Percentiles rank a stretch among this genome's conserved stretches.
Evolutionary conservation across 2,888 invertebrate species (phyloP).

Genomic region (Leucoma salicis): DNA sequence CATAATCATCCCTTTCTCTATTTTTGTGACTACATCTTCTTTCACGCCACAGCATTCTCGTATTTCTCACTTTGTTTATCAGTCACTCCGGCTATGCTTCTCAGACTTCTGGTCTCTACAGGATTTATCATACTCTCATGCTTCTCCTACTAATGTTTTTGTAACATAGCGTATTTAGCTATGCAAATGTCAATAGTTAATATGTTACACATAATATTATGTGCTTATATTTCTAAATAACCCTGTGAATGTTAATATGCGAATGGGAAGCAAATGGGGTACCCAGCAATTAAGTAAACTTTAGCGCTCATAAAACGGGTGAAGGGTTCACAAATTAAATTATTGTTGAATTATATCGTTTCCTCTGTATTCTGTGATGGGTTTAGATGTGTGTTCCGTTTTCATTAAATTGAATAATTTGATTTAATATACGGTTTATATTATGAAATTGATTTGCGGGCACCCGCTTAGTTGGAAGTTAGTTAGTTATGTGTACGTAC

Average conservation of each 20-base stretch:
- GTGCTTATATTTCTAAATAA: slow-evolving; percentile 5
- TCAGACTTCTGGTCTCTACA: no score
- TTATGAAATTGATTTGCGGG: neutral
- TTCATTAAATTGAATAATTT: neutral
- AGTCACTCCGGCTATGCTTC: no score
- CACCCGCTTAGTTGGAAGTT: neutral
- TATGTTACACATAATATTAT: no score
- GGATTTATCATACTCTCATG: no score
- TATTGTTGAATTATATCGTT: slow-evolving; percentile 32
- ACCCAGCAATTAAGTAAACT: slow-evolving; percentile 35
- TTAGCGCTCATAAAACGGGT: slow-evolving; percentile 33
- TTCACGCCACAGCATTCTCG: no score
- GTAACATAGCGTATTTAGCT: no score
- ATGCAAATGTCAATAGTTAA: no score
- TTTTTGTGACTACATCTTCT: no score
- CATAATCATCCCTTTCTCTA: no score
- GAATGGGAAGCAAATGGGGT: neutral
- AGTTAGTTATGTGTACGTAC: neutral
- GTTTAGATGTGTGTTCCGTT: slow-evolving; percentile 6
- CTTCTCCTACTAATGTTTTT: no score
- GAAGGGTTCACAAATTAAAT: slow-evolving; percentile 44
- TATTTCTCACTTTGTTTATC: no score
- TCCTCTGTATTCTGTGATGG: slow-evolving; percentile 19
- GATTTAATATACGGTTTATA: neutral
- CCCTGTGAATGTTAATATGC: slow-evolving; percentile 2